Evolutionary conservation across 2,797 vertebrate genomes (phyloP).

Genomic region (Anabas testudineus): DNA sequence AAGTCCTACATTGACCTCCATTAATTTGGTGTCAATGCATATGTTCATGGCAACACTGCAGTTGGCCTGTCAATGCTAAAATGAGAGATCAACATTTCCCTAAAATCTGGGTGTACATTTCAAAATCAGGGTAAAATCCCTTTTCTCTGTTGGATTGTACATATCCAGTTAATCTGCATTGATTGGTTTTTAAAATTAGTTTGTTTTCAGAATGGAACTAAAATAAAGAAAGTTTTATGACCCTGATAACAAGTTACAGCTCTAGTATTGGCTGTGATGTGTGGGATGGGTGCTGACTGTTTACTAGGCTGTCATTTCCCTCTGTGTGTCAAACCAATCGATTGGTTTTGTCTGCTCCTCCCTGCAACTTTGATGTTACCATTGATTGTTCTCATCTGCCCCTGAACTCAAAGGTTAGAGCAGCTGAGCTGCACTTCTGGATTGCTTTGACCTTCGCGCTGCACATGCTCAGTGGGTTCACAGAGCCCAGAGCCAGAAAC

Average conservation of each 20-base stretch:
- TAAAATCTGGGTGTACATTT: not conserved
- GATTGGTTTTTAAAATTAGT: not conserved
- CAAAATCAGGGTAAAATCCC: not conserved
- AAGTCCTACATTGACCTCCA: constrained; percentile 63
- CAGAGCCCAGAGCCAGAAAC: constrained; percentile 75
- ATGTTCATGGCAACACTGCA: constrained; percentile 22
- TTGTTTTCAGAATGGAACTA: not conserved
- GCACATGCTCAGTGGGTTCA: constrained; percentile 79
- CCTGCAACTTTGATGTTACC: constrained; percentile 79
- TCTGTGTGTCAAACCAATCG: constrained; percentile 77
- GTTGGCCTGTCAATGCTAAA: constrained; percentile 14
- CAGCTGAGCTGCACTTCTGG: constrained; percentile 78
- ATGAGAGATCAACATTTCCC: not conserved
- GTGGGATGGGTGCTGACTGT: constrained; percentile 48
- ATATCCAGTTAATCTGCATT: constrained; percentile 1
- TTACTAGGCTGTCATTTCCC: constrained; percentile 58
- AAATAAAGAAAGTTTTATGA: constrained; percentile 13
- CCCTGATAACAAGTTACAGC: constrained; percentile 21
- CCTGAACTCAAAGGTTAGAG: constrained; percentile 83
- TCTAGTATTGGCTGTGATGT: constrained; percentile 50
- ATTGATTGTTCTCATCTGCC: constrained; percentile 83
- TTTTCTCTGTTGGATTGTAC: not conserved
- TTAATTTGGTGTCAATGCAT: constrained; percentile 60
- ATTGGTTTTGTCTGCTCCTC: constrained; percentile 79
- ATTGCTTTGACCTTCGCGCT: constrained; percentile 84